Conservation (phyloP, 2,888 invertebrate species). For the Eugnorisma glareosa region DNA sequence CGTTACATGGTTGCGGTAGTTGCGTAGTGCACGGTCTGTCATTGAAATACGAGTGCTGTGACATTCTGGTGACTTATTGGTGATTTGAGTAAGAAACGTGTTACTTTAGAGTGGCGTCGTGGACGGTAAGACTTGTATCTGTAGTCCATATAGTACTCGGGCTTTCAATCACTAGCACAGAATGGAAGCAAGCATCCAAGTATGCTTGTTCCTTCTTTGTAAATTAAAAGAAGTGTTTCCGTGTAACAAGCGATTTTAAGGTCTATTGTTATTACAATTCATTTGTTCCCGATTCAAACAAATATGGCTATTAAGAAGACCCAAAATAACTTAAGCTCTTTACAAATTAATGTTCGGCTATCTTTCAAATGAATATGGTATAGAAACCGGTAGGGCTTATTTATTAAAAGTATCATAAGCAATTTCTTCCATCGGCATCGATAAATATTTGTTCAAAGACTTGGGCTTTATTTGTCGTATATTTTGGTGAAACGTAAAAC, state of each 20-base stretch:
- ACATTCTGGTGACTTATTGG: not conserved
- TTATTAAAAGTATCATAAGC: constrained; percentile 42
- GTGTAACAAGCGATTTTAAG: not conserved
- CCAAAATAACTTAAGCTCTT: constrained; percentile 12
- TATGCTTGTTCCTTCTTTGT: not conserved
- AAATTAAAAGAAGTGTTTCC: not conserved
- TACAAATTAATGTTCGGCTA: constrained; percentile 23
- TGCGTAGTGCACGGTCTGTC: not conserved
- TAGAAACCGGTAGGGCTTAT: constrained; percentile 8
- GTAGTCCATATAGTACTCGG: not conserved
- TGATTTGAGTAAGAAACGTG: not conserved
- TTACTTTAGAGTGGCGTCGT: not conserved
- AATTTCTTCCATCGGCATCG: constrained; percentile 19
- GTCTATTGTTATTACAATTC: not conserved
- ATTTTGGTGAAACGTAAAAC: constrained; percentile 55
- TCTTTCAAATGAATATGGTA: constrained; percentile 36
- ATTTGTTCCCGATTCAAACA: not conserved
- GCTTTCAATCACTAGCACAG: not conserved
- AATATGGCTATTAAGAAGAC: constrained; percentile 12
- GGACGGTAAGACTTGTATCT: not conserved
- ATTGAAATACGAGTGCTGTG: not conserved
- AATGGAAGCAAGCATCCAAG: not conserved
- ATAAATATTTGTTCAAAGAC: constrained; percentile 59
- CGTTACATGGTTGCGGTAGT: not conserved
- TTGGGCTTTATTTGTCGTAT: constrained; percentile 42